Evolutionary conservation across 2,888 invertebrate species (phyloP), one percentile per base, ranked within the genome.

Genomic region (Tetranychus truncatus): DNA sequence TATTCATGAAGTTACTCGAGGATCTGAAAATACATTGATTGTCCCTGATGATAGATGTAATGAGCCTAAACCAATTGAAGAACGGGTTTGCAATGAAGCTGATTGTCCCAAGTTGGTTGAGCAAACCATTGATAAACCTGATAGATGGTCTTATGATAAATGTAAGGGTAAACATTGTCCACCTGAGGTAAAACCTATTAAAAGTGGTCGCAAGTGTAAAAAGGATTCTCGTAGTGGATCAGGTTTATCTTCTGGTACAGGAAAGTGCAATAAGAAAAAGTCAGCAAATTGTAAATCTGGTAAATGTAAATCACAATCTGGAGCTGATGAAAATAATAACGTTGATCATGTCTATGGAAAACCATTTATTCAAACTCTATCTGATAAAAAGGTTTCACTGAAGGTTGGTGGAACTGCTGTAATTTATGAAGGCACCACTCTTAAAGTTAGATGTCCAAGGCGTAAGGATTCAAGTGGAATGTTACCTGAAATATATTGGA

Each of bases 21-120:
- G 91, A 1, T 89, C 90, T 18, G 90, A 89, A 66, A 94, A 92
- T 82, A 91, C 92, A 0, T 89, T 95, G 78, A 89, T 91, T 11
- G 91, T 96, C n/a, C 92, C 95, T 0, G 91, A 91, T 84, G 89
- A 89, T 81, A 91, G 92, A 89, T 94, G 96, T 81, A 92, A 92
- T 0, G 91, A 91, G 81, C 93, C 94, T 0, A 89, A 90, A 9
- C 95, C 95, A 0, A 88, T 55, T 97, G 96, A 81, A 95, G 94
- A 0, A 91, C 91, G 18, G 96, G 96, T 0, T 55, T 55, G 55
- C 15, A 55, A 55, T 55, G 55, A 55, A 55, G 55, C 9, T 55
- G 11, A 9, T 2, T 55, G 55, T 55, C 55, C 55, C 4, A 34
- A 34, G 34, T 34, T 34, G 34, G 5, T 34, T 34, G 34, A 34